phyloP scores from a whole-genome alignment of 2,113 vertebrate genomes.

The cat (Felis catus) region DNA sequence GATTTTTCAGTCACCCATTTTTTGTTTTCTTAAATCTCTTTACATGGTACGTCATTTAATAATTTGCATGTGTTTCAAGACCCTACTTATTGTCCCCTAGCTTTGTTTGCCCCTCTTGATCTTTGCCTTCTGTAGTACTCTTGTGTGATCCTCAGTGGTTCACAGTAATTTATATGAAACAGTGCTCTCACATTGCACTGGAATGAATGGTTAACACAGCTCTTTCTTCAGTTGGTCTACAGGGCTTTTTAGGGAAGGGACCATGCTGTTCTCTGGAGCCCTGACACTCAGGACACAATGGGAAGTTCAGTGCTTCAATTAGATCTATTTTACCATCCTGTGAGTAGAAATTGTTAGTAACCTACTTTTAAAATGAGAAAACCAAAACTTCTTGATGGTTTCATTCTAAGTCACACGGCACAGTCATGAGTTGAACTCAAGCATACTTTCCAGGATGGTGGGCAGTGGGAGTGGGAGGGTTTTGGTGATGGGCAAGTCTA shows the following conservation, averaged over 20 bases:
- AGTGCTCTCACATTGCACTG: not conserved
- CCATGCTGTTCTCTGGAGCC: not conserved
- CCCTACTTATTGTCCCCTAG: not conserved
- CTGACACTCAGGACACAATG: not conserved
- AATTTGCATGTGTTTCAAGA: not conserved
- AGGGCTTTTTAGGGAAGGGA: not conserved
- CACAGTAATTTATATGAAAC: not conserved
- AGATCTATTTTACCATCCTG: not conserved
- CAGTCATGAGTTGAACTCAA: not conserved
- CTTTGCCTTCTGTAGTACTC: not conserved
- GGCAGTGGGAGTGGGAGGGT: not conserved
- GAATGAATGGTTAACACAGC: not conserved
- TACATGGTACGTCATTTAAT: not conserved
- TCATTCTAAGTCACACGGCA: not conserved
- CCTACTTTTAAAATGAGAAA: conserved; percentile 20
- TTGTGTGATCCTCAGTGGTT: not conserved
- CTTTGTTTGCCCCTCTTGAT: not conserved
- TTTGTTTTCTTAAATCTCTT: not conserved
- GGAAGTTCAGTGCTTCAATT: not conserved
- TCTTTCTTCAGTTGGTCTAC: not conserved
- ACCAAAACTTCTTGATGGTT: not conserved
- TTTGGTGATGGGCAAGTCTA: not conserved
- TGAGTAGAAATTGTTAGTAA: not conserved
- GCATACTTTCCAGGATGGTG: not conserved
- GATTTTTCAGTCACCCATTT: not conserved